Base-by-base conservation (phyloP, 2,113 vertebrate species). In the Carassius gibelio region DNA sequence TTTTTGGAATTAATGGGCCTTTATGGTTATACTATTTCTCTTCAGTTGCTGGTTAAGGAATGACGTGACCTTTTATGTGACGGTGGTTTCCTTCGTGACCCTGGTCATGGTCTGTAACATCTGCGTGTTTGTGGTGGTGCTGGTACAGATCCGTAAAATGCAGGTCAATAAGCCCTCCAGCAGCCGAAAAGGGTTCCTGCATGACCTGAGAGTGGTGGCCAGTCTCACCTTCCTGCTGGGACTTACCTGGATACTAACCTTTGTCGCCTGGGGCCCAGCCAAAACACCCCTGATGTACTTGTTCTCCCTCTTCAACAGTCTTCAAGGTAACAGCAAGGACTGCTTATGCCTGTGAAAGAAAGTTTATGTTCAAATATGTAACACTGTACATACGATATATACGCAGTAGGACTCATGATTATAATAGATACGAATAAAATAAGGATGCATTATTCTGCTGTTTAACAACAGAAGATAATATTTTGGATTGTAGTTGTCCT, bases 1-100 rank as follows among this genome's bases (percentile, higher is more conserved):
- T 4, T 38, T 38, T 71, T 38, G 34, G 34, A 21, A 9, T 21
- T 8, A 71, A 71, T 21, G 36, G 68, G 3, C 9, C 68, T 71
- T 42, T 71, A 21, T 38, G 34, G 55, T 79, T 10, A 38, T 11
- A 64, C 17, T 50, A 14, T 34, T 36, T 77, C 48, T 64, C 15
- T 90, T 88, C 91, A 99, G 97, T 62, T 99, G 97, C 92, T 98
- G 97, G 96, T 90, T 99, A 84, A 92, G 94, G 85, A 85, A 94
- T 19, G 86, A 94, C 5, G 0, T 19, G 1, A 90, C 90, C 57
- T 97, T 96, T 90, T 97, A 96, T 77, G 88, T 94, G 88, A 95
- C 95, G 0, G 94, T 97, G 76, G 92, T 96, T 85, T 92, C 90
- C 3, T 96, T 96, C 55, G 89, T 97, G 89, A 88, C 95, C 82